These are phyloP conservation scores for Muscina levida DNA, from an alignment of 2,888 invertebrate genomes.

Conservation along the genomic window DNA sequence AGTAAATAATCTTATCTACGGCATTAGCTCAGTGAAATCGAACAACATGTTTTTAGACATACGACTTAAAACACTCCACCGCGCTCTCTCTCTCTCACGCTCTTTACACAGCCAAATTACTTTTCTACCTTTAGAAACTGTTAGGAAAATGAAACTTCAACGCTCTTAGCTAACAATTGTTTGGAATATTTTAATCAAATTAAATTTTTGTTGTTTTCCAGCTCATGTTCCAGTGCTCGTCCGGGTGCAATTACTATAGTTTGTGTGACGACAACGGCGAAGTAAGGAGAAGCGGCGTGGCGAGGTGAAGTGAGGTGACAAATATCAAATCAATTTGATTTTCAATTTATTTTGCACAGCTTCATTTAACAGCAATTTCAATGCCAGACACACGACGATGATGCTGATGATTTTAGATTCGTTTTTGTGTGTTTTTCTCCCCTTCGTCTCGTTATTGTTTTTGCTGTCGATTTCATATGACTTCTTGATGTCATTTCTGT, in stretches of 20 bases:
- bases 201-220: not conserved
- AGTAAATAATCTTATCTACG: slow-evolving; percentile 52
- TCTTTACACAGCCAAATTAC: too few relatives aligned
- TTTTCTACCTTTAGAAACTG: too few relatives aligned
- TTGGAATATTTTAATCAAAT: slow-evolving; percentile 15
- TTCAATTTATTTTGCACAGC: slow-evolving; percentile 59
- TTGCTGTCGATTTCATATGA: slow-evolving; percentile 15
- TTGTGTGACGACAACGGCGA: not conserved
- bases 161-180: slow-evolving; percentile 17
- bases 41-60: slow-evolving; percentile 20
- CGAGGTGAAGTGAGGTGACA: slow-evolving; percentile 15
- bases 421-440: not conserved
- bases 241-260: not conserved
- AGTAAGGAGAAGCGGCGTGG: not conserved
- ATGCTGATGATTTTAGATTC: not conserved
- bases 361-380: slow-evolving; percentile 52
- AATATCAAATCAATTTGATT: slow-evolving; percentile 47
- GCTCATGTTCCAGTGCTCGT: not conserved
- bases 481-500: slow-evolving; percentile 57
- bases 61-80: not conserved
- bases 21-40: not conserved
- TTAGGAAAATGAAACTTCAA: too few relatives aligned
- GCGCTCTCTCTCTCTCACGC: too few relatives aligned
- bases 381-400: slow-evolving; percentile 42
- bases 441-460: not conserved